Evolutionary conservation across 2,888 invertebrate genomes (phyloP).

Genomic region (Criorhina ranunculi): DNA sequence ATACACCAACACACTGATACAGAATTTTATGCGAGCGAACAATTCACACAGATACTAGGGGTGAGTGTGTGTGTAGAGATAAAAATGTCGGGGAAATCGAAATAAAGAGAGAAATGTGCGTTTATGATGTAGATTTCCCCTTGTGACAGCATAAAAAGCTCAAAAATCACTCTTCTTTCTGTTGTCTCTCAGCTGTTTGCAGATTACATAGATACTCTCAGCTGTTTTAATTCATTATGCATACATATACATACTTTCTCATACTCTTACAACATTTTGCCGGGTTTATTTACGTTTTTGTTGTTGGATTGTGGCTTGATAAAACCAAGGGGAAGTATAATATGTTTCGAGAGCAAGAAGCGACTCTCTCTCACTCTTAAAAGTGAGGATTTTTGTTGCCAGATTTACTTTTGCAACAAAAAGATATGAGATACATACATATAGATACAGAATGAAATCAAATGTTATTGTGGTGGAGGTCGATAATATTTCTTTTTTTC

Average conservation of each 20-base stretch:
- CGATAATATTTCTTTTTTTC: conserved; percentile 32
- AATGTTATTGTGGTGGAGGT: conserved; percentile 39
- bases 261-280: conserved; percentile 28
- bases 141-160: conserved; percentile 29
- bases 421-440: neutral
- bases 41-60: too few species aligned
- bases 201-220: neutral
- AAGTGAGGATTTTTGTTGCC: conserved; percentile 38
- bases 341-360: too few species aligned
- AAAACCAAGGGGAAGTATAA: too few species aligned
- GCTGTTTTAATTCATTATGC: too few species aligned
- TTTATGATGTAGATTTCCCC: neutral
- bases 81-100: too few species aligned
- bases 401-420: conserved; percentile 45
- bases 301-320: conserved; percentile 6
- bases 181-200: conserved; percentile 21
- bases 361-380: conserved; percentile 16
- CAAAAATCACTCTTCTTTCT: neutral
- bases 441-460: too few species aligned
- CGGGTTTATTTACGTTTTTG: conserved; percentile 65
- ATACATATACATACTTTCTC: too few species aligned
- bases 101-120: neutral
- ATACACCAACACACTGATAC: conserved; percentile 12
- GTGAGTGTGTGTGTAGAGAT: neutral
- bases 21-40: neutral